Conservation (phyloP, 2,113 vertebrate genomes). For the Calidris pugnax region DNA sequence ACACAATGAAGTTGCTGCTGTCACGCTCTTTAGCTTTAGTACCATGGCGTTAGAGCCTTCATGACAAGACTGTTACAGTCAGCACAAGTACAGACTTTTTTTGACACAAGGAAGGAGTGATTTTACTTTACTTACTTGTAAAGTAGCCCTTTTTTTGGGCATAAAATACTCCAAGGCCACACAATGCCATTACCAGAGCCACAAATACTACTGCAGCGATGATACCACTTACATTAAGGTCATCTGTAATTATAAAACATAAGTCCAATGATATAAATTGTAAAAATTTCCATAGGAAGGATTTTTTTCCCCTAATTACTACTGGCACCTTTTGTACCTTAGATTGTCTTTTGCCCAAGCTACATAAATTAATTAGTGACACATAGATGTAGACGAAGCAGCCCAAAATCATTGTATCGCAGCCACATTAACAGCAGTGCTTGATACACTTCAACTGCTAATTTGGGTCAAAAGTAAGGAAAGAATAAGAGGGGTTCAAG, state of each 20-base stretch:
- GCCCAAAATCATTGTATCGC: neutral
- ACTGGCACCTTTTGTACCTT: neutral
- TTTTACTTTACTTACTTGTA: conserved; percentile 81
- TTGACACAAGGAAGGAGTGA: neutral
- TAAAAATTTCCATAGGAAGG: neutral
- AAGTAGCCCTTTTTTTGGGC: conserved; percentile 88
- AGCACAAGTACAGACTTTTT: neutral
- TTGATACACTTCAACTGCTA: neutral
- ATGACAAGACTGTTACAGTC: neutral
- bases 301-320: neutral
- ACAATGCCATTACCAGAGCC: conserved; percentile 77
- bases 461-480: neutral
- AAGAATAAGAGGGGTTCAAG: neutral
- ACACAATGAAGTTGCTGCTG: neutral
- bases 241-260: conserved; percentile 78
- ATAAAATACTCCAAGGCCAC: conserved; percentile 85
- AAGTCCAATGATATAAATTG: neutral
- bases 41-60: neutral
- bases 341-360: neutral
- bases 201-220: conserved; percentile 80
- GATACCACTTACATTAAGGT: conserved; percentile 82
- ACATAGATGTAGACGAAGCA: neutral
- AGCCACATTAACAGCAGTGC: neutral
- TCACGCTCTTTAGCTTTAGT: neutral
- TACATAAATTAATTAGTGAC: neutral